Evolutionary conservation across 2,797 vertebrate genomes (phyloP).

Genomic region (Lepus oiostolus): DNA sequence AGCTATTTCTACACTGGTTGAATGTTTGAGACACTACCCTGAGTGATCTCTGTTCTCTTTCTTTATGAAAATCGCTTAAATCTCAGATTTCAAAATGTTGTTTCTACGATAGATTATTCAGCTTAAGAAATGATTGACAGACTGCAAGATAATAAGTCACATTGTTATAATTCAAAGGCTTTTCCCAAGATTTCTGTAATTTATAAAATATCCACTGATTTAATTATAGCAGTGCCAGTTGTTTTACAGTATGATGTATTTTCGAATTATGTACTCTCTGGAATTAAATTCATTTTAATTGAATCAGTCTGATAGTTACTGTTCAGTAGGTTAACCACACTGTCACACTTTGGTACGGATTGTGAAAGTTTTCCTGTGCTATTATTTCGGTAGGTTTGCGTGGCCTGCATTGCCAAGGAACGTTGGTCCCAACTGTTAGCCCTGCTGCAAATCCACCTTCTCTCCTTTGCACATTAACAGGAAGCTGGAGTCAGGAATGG

Average conservation of each 20-base stretch:
- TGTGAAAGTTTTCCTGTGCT: background rate
- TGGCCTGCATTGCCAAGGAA: background rate
- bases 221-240: background rate
- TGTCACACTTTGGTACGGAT: background rate
- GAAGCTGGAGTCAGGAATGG: no score
- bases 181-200: background rate
- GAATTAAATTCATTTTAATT: background rate
- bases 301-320: background rate
- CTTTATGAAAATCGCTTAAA: background rate
- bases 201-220: background rate
- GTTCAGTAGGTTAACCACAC: background rate
- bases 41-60: background rate
- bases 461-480: background rate
- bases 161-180: background rate
- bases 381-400: background rate
- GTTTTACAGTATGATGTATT: background rate
- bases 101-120: background rate
- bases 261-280: background rate
- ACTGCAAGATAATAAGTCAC: background rate
- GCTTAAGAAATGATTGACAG: background rate
- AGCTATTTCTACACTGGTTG: conserved; percentile 3
- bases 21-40: background rate
- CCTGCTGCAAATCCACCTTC: background rate
- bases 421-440: background rate
- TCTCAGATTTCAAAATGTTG: background rate